Percentiles rank a stretch among this genome's conserved stretches.
Conservation (phyloP, 2,797 vertebrate species). For the Onychomys arenicola region DNA sequence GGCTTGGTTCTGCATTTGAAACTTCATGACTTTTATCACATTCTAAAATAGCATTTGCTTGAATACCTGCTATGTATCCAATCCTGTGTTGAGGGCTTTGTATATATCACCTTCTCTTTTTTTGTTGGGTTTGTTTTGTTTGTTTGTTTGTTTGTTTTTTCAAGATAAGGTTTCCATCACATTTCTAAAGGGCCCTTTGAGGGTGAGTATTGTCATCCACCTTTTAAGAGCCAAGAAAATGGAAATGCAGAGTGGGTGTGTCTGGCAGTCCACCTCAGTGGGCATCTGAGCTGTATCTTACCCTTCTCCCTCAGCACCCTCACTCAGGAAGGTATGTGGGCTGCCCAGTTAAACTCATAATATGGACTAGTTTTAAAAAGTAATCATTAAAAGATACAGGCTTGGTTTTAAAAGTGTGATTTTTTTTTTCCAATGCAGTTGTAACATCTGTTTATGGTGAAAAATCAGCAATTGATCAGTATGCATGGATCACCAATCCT, state of each 20-base stretch:
- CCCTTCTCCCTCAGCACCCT: background rate
- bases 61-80: background rate
- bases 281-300: background rate
- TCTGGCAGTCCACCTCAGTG: too few species aligned
- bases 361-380: background rate
- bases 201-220: background rate
- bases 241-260: accelerated
- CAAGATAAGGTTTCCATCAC: too few species aligned
- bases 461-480: slow-evolving; percentile 56
- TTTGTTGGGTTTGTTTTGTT: background rate
- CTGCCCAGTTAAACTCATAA: accelerated
- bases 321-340: background rate
- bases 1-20: background rate
- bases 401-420: slow-evolving; percentile 38
- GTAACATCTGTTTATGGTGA: slow-evolving; percentile 2
- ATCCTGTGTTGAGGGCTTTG: background rate
- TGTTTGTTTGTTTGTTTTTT: background rate
- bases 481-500: background rate
- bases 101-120: background rate
- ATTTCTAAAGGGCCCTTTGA: background rate
- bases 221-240: background rate
- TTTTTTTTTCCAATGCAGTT: slow-evolving; percentile 55
- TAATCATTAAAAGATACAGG: background rate
- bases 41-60: too few species aligned
- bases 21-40: background rate